Percentiles rank a stretch among this genome's conserved stretches.
These are phyloP conservation scores for Chelonus formosanus DNA, from an alignment of 2,888 invertebrate genomes.

Conservation along the genomic window DNA sequence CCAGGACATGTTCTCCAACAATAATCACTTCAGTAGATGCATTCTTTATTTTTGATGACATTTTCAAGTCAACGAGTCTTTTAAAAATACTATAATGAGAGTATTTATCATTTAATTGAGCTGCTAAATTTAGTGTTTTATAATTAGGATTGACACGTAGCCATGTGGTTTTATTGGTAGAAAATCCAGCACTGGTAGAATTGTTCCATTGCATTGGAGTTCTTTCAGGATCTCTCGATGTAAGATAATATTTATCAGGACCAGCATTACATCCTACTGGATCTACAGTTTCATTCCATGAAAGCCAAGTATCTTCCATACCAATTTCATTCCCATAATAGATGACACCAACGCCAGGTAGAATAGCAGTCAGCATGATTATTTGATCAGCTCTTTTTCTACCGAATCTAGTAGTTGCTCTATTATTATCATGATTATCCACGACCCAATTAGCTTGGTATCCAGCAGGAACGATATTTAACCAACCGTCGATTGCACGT, in stretches of 20 bases:
- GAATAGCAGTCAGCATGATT: constrained; percentile 70
- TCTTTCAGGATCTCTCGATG: constrained; percentile 48
- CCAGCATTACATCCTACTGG: constrained; percentile 68
- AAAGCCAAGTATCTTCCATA: constrained; percentile 69
- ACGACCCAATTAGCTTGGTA: constrained; percentile 76
- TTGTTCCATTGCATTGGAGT: constrained; percentile 72
- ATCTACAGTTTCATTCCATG: constrained; percentile 6
- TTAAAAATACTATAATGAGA: constrained; percentile 65
- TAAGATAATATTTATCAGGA: constrained; percentile 67
- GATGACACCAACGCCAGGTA: constrained; percentile 73
- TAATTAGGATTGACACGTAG: constrained; percentile 72
- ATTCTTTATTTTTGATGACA: constrained; percentile 62
- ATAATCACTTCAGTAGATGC: constrained; percentile 58
- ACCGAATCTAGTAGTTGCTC: constrained; percentile 66
- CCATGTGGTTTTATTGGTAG: constrained; percentile 69
- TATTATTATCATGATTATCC: constrained; percentile 68
- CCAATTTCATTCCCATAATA: constrained; percentile 88
- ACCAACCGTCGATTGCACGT: constrained; percentile 68
- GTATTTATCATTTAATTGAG: constrained; percentile 65
- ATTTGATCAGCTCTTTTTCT: constrained; percentile 66
- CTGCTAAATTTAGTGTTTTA: constrained; percentile 67
- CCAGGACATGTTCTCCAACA: constrained; percentile 38
- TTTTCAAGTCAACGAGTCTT: constrained; percentile 66
- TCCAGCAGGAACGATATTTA: constrained; percentile 69
- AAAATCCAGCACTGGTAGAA: constrained; percentile 69